Base-by-base conservation (phyloP, 2,113 vertebrate species). In the Cochlearius cochlearius region DNA sequence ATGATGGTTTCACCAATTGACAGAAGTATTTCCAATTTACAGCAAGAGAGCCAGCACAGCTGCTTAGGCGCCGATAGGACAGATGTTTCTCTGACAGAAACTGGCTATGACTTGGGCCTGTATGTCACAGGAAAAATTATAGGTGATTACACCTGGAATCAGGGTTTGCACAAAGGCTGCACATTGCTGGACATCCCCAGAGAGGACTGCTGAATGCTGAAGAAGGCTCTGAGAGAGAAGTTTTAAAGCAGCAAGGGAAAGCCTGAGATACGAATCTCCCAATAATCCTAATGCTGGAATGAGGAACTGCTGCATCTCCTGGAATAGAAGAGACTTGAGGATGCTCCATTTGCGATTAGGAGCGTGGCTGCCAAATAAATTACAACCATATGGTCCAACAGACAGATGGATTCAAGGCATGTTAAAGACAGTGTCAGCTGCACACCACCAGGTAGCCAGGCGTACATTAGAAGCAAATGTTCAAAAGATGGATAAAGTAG, bases 341-440 rank as follows among this genome's bases (percentile, higher is more conserved):
- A 95, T 95, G 91, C 95, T 97, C 95, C 87, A 82, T 96, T 96
- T 87, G 89, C 3, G 66, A 96, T 96, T 96, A 96, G 80, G 69
- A 97, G 90, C 2, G 1, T 77, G 87, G 69, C 84, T 97, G 96
- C 96, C 96, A 96, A 96, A 94, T 96, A 92, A 94, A 96, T 96
- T 93, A 87, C 69, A 96, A 90, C 84, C 96, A 97, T 96, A 96
- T 96, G 95, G 95, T 60, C 77, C 87, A 91, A 95, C 91, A 96
- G 94, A 96, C 96, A 97, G 96, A 97, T 96, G 95, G 95, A 96
- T 94, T 94, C 91, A 72, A 96, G 94, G 90, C 87, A 79, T 72
- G 94, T 85, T 95, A 91, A 95, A 97, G 96, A 96, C 95, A 91
- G 91, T 94, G 94, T 96, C 95, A 95, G 95, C 94, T 96, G 96